phyloP scores from a whole-genome alignment of 2,113 vertebrate species.

The Ochotona princeps region DNA sequence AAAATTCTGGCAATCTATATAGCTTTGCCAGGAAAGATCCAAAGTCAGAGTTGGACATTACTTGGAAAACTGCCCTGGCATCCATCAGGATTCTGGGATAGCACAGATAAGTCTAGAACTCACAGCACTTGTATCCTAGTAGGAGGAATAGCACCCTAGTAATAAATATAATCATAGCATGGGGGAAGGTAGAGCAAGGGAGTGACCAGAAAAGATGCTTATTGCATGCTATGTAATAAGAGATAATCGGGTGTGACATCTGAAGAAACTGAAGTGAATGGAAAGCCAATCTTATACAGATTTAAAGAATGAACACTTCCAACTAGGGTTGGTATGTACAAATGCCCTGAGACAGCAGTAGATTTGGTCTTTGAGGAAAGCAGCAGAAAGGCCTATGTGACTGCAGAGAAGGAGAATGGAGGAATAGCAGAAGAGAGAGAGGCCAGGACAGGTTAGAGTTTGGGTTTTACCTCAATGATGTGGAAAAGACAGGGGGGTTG shows the following conservation, averaged over 20 bases:
- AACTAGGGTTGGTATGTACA: neutral
- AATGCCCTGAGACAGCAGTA: neutral
- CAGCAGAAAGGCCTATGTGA: neutral
- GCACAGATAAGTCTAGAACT: neutral
- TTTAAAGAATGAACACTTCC: neutral
- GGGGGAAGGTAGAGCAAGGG: too few relatives aligned
- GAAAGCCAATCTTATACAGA: neutral
- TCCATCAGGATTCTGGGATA: neutral
- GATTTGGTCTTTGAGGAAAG: neutral
- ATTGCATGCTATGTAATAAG: neutral
- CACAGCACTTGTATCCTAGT: too few relatives aligned
- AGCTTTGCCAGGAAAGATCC: neutral
- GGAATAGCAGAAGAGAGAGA: neutral
- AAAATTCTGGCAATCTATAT: neutral
- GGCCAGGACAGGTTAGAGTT: neutral
- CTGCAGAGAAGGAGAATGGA: neutral
- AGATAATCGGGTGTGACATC: neutral
- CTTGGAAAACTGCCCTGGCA: neutral
- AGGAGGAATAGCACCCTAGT: neutral
- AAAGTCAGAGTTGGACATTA: neutral
- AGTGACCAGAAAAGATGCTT: neutral
- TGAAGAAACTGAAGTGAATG: neutral
- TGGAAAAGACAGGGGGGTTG: neutral
- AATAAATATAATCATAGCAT: neutral
- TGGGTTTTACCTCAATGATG: neutral